Conservation (phyloP, 2,888 invertebrate genomes). For the Orthonevra nobilis region DNA sequence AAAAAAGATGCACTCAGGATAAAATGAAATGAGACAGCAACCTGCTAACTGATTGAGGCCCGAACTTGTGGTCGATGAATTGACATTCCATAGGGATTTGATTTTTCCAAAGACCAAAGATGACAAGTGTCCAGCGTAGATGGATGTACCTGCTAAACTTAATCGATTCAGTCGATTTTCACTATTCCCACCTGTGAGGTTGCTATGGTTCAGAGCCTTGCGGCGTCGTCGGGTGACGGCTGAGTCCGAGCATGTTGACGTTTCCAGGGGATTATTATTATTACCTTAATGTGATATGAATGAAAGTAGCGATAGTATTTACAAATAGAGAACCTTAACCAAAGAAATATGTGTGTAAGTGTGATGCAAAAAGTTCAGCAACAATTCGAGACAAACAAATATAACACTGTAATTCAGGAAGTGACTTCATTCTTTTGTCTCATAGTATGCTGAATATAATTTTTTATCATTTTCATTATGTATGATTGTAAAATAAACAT, state of each 20-base stretch:
- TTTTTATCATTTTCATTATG: not conserved
- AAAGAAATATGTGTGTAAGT: too few species aligned
- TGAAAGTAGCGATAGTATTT: constrained; percentile 37
- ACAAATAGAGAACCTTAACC: too few species aligned
- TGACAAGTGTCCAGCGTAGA: constrained; percentile 78
- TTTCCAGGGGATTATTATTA: constrained; percentile 78
- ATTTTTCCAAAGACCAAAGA: constrained; percentile 91
- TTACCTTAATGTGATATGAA: constrained; percentile 71
- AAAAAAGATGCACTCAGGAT: constrained; percentile 41
- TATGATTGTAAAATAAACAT: not conserved
- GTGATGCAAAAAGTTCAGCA: too few species aligned
- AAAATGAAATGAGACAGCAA: constrained; percentile 79
- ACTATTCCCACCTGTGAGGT: constrained; percentile 74
- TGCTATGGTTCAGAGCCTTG: constrained; percentile 77
- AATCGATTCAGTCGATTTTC: constrained; percentile 78
- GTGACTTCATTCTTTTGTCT: not conserved
- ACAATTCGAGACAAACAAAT: too few species aligned
- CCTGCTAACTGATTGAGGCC: constrained; percentile 92
- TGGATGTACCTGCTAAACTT: constrained; percentile 79
- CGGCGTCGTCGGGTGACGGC: constrained; percentile 78
- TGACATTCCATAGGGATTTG: constrained; percentile 92
- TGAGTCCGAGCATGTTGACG: constrained; percentile 79
- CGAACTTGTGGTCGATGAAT: constrained; percentile 86
- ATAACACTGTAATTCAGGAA: not conserved
- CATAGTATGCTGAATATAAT: constrained; percentile 1